phyloP scores from a whole-genome alignment of 2,888 invertebrate species.

The Agrilus mali region DNA sequence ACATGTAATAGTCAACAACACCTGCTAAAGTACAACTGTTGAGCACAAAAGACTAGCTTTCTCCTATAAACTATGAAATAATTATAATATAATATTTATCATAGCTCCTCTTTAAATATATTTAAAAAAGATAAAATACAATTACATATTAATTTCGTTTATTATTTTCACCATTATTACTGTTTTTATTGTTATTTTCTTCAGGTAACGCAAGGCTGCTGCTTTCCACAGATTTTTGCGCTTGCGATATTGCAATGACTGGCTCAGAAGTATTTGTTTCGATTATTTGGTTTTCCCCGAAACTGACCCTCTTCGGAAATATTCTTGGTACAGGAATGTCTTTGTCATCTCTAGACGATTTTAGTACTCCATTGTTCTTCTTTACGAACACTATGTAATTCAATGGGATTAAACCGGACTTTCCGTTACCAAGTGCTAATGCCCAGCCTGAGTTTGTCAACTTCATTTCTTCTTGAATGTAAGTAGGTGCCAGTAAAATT shows the following conservation, averaged over 20 bases:
- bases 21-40: neutral
- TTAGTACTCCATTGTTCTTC: slow-evolving; percentile 9
- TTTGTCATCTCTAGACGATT: slow-evolving; percentile 1
- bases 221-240: too few relatives aligned
- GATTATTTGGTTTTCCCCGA: slow-evolving; percentile 32
- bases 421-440: slow-evolving; percentile 45
- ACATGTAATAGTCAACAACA: neutral
- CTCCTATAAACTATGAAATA: too few relatives aligned
- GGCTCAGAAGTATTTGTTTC: slow-evolving; percentile 24
- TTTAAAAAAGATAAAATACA: too few relatives aligned
- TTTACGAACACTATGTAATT: slow-evolving; percentile 39
- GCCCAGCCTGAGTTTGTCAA: slow-evolving; percentile 58
- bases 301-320: slow-evolving; percentile 28
- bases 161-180: too few relatives aligned
- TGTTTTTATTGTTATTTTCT: too few relatives aligned
- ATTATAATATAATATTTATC: too few relatives aligned
- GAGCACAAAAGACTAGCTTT: slow-evolving; percentile 1
- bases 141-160: too few relatives aligned
- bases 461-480: slow-evolving; percentile 55
- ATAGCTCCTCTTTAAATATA: too few relatives aligned
- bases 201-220: too few relatives aligned
- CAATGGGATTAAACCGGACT: slow-evolving; percentile 50
- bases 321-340: slow-evolving; percentile 7
- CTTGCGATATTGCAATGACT: slow-evolving; percentile 12
- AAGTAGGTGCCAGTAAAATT: slow-evolving; percentile 70